Base-by-base conservation (phyloP, 2,113 vertebrate genomes). In the Eulemur macaco region DNA sequence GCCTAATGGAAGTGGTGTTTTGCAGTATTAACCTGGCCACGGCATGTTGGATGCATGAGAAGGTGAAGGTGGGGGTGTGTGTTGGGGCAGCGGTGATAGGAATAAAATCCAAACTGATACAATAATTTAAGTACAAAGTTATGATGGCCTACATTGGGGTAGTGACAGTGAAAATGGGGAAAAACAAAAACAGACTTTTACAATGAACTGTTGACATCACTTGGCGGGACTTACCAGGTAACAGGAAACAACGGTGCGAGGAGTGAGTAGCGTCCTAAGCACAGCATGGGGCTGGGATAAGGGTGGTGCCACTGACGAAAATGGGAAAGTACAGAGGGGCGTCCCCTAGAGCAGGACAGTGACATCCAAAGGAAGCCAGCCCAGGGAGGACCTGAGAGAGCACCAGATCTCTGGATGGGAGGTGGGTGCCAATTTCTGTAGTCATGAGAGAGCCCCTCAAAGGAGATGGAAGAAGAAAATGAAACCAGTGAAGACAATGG, bases 311-410 rank as follows among this genome's bases (percentile, higher is more conserved):
- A 17, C 5, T 31, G 66, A 14, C 42, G 8, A n/a, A 21, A 54
- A n/a, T 0, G 17, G 37, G 17, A 45, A 66, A 25, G 17, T 56
- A 31, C 0, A 54, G 74, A 23, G 11, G 18, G 8, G 31, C 0
- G 8, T 37, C 34, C 9, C 29, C 2, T 20, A 18, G 34, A 14
- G 14, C 1, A 13, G 8, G 37, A 25, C 8, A 5, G 54, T 13
- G n/a, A n/a, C 23, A 37, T 8, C 20, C 34, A 17, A 4, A 13
- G 80, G 34, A 27, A 60, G 47, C 14, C 50, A 17, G 31, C 52
- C n/a, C 60, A 21, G 8, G 56, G 56, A 81, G 34, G 63, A 39
- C 71, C 14, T 31, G 66, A 20, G 4, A 14, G 39, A 54, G 1
- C 27, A 17, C n/a, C 0, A 1, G 58, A 34, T 60, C 50, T n/a